Evolutionary conservation across 2,888 invertebrate genomes (phyloP).

Genomic region (Eurytoma californica): DNA sequence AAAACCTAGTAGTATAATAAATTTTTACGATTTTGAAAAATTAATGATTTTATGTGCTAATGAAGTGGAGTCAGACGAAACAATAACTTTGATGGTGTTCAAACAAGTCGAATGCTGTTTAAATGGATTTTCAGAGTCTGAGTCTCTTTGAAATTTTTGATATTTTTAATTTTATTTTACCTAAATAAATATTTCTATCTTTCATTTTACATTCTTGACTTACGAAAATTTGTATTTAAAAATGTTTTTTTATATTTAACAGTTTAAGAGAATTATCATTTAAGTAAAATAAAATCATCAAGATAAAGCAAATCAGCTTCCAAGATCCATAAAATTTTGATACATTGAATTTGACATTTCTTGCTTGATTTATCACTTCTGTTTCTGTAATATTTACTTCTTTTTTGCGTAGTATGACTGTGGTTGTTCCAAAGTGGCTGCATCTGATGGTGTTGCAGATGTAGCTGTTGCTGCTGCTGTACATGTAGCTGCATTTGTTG

Average conservation of each 20-base stretch:
- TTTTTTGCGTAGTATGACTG: constrained; percentile 74
- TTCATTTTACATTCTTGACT: not conserved
- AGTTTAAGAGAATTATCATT: too few species aligned
- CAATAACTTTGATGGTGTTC: constrained; percentile 48
- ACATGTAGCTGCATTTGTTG: constrained; percentile 77
- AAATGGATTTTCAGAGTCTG: constrained; percentile 25
- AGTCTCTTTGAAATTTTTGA: constrained; percentile 10
- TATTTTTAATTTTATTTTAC: constrained; percentile 28
- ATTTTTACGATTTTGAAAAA: constrained; percentile 42
- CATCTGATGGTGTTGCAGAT: constrained; percentile 73
- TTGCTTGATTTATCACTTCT: constrained; percentile 56
- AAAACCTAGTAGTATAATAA: constrained; percentile 21
- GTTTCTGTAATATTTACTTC: constrained; percentile 75
- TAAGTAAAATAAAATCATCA: too few species aligned
- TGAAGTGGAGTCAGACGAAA: constrained; percentile 49
- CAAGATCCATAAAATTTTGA: constrained; percentile 28
- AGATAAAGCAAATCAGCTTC: constrained; percentile 8
- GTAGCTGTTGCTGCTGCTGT: constrained; percentile 75
- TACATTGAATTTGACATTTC: constrained; percentile 46
- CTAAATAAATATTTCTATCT: constrained; percentile 3
- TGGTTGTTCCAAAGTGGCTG: constrained; percentile 76
- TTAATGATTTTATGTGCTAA: constrained; percentile 52
- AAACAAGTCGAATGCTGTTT: constrained; percentile 46
- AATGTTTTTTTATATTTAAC: too few species aligned
- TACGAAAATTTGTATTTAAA: not conserved